These are phyloP conservation scores for Australoheros scitulus DNA, from an alignment of 2,113 vertebrate species.

Conservation along the genomic window DNA sequence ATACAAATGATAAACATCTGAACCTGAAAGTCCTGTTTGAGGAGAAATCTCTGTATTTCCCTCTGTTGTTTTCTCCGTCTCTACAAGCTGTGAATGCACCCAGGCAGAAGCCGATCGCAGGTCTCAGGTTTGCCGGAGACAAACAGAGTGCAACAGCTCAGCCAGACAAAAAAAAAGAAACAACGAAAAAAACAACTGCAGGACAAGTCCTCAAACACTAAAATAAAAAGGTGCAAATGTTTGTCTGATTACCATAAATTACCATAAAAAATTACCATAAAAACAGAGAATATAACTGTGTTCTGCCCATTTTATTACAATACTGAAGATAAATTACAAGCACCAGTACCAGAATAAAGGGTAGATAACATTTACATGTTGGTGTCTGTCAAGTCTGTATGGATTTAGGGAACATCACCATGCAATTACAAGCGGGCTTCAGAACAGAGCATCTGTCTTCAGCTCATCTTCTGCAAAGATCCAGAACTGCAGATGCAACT, in stretches of 20 bases:
- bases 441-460: not conserved
- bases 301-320: not conserved
- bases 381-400: not conserved
- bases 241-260: not conserved
- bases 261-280: not conserved
- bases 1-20: constrained; percentile 7
- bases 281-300: not conserved
- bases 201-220: not conserved
- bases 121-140: constrained; percentile 59
- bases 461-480: not conserved
- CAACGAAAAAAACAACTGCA: not conserved
- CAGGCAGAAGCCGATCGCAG: constrained; percentile 39
- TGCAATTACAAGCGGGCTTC: not conserved
- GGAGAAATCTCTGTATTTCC: constrained; percentile 7
- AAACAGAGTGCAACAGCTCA: not conserved
- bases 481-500: not conserved
- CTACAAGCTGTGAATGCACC: constrained; percentile 19
- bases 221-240: not conserved
- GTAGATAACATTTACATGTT: not conserved
- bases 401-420: not conserved
- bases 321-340: constrained; percentile 2
- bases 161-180: not conserved
- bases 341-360: not conserved
- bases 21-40: constrained; percentile 78
- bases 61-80: constrained; percentile 4